Conservation (phyloP, 2,888 invertebrate species). For the Lasiommata megera region DNA sequence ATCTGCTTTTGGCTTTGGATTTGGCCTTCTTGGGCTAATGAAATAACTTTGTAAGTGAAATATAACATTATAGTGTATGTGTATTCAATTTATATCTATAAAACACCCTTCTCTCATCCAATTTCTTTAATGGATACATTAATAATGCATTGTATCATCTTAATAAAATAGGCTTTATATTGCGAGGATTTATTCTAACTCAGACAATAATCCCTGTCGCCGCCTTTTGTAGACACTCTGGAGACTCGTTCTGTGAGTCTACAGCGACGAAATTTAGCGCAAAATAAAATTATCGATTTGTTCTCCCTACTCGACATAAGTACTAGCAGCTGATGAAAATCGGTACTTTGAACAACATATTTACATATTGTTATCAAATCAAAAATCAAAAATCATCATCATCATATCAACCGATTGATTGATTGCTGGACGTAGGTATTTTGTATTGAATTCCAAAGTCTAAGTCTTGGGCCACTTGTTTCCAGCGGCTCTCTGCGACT, state of each 20-base stretch:
- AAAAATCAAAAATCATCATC: too few species aligned
- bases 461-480: too few species aligned
- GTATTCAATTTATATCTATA: neutral
- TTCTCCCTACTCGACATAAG: neutral
- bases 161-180: constrained; percentile 4
- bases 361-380: too few species aligned
- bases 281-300: neutral
- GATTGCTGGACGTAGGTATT: too few species aligned
- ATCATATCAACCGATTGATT: too few species aligned
- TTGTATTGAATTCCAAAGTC: too few species aligned
- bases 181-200: neutral
- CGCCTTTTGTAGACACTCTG: constrained; percentile 1
- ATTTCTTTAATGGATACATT: constrained; percentile 8
- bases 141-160: neutral
- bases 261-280: neutral
- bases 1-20: too few species aligned
- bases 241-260: neutral
- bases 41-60: too few species aligned
- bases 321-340: neutral
- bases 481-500: too few species aligned
- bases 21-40: too few species aligned
- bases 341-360: too few species aligned
- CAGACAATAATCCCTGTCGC: neutral
- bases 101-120: neutral
- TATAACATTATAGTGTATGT: too few species aligned